Conservation (phyloP, 2,113 vertebrate species). For the Marmota flaviventris region DNA sequence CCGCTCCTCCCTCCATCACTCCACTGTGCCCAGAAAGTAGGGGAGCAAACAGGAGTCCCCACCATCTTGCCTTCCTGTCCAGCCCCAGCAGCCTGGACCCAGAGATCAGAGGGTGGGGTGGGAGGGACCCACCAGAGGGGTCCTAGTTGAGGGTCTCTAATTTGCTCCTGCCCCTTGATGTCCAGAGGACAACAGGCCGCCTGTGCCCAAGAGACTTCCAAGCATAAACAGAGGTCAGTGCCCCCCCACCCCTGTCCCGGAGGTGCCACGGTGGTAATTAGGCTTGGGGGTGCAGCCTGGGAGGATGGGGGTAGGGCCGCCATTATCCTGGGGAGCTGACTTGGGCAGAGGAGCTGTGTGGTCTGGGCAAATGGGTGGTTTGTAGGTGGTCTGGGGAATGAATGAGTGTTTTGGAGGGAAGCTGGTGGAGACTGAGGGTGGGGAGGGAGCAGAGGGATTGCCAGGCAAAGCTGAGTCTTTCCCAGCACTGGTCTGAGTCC, state of each 20-base stretch:
- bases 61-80: slow-evolving; percentile 16
- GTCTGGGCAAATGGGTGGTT: slow-evolving; percentile 74
- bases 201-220: slow-evolving; percentile 63
- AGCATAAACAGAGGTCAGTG: slow-evolving; percentile 79
- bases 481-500: not conserved
- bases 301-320: slow-evolving; percentile 52
- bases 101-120: not conserved
- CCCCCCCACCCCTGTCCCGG: slow-evolving; percentile 35
- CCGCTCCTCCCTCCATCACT: not conserved
- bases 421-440: not conserved
- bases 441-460: not conserved
- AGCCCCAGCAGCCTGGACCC: not conserved
- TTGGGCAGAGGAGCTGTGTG: slow-evolving; percentile 73
- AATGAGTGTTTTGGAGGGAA: slow-evolving; percentile 69
- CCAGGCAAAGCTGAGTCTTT: not conserved
- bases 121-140: not conserved
- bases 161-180: slow-evolving; percentile 76
- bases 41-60: not conserved
- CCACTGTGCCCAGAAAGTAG: not conserved
- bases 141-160: slow-evolving; percentile 76
- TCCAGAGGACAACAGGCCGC: slow-evolving; percentile 74
- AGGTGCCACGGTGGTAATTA: slow-evolving; percentile 81
- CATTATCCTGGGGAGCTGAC: slow-evolving; percentile 67
- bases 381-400: slow-evolving; percentile 80
- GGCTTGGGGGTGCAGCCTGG: slow-evolving; percentile 71